These are phyloP conservation scores for Stramonita haemastoma DNA, from an alignment of 2,888 invertebrate genomes.

Conservation along the genomic window DNA sequence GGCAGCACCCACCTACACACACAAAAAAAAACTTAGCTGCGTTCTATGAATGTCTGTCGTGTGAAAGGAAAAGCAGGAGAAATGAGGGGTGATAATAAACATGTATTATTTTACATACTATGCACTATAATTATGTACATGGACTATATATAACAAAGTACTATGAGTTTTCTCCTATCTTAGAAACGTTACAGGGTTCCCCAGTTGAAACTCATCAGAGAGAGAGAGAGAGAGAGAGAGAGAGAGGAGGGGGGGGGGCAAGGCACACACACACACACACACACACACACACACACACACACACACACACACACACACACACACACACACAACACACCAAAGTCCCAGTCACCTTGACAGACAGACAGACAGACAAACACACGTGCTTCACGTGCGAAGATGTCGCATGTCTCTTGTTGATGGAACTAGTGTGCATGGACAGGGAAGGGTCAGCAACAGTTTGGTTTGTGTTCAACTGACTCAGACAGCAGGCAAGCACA, in stretches of 20 bases:
- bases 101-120: no score
- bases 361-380: neutral
- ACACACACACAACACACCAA: neutral
- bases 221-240: neutral
- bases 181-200: no score
- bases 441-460: neutral
- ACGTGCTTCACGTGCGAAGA: neutral
- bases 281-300: constrained; percentile 1
- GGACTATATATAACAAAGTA: no score
- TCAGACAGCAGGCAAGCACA: neutral
- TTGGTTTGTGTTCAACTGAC: neutral
- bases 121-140: no score
- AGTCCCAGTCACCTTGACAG: neutral
- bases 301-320: constrained; percentile 16
- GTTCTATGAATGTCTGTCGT: no score
- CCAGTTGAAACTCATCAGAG: no score
- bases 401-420: neutral
- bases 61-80: no score
- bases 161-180: no score
- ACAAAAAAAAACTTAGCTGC: no score
- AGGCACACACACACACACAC: neutral
- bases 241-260: neutral
- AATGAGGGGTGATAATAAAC: no score
- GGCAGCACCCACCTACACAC: no score
- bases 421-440: neutral